Evolutionary conservation across 2,113 vertebrate species (phyloP), one percentile per base, ranked within the genome.

Genomic region (Centropristis striata): DNA sequence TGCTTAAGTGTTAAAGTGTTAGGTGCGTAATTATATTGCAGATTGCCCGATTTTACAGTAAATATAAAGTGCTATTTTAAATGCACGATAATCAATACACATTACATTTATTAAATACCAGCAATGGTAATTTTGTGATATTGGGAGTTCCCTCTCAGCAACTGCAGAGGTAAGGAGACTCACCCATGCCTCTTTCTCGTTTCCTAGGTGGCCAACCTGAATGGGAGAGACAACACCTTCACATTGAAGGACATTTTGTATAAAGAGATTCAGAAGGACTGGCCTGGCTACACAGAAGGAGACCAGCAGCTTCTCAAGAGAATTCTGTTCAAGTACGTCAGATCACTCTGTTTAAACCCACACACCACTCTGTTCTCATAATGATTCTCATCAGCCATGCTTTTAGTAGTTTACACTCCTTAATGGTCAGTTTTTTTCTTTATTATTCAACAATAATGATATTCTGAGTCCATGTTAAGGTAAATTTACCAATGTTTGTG

Each of bases 231-330:
- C 73, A 95, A 96, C 91, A 97, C 97, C 5, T 99, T 96, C 92
- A 98, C 97, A 0, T 95, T 99, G 90, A 97, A 97, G 89, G 97
- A 98, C 69, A 90, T 93, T 83, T 90, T 97, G 21, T 99, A 97
- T 94, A 97, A 97, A 61, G 98, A 98, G 0, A 93, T 99, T 78
- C 97, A 98, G 93, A 97, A 95, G 86, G 97, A 99, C 86, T 99
- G 98, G 98, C 97, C 97, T 0, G 97, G 98, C 83, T 99, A 99
- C 93, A 97, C 96, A 0, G 97, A 99, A 80, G 96, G 97, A 50
- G 98, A 99, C 86, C 98, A 97, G 88, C 98, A 98, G 88, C 92
- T 99, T 85, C 93, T 99, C 63, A 98, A 97, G 90, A 97, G 97
- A 72, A 96, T 97, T 74, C 95, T 99, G 1, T 95, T 96, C 68